Conservation (phyloP, 2,888 invertebrate species). For the Xylota segnis region DNA sequence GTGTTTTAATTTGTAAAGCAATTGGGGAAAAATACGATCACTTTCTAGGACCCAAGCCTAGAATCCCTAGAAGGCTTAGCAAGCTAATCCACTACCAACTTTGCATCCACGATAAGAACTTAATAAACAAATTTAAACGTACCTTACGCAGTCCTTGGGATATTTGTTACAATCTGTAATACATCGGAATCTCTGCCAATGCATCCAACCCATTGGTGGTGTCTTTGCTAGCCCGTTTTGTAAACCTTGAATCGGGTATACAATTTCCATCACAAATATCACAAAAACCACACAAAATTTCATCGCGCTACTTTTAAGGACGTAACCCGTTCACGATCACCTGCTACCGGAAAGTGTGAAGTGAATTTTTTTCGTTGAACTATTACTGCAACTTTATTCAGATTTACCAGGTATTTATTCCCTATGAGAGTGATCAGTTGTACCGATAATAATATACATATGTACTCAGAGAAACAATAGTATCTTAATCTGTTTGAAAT, state of each 20-base stretch:
- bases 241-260: constrained; percentile 78
- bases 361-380: constrained; percentile 50
- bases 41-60: no score
- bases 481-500: no score
- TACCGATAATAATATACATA: no score
- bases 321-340: constrained; percentile 32
- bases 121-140: constrained; percentile 58
- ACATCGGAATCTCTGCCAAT: constrained; percentile 88
- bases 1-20: no score
- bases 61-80: no score
- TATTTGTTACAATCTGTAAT: constrained; percentile 87
- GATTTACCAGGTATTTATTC: no score
- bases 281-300: constrained; percentile 38
- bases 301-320: constrained; percentile 19
- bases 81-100: no score
- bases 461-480: no score
- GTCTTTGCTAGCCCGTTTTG: constrained; percentile 87
- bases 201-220: constrained; percentile 90
- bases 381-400: no score
- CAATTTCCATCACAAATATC: constrained; percentile 27
- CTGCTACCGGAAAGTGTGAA: constrained; percentile 22
- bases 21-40: no score
- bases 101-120: no score
- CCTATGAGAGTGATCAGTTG: no score
- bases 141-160: constrained; percentile 88